Evolutionary conservation across 2,888 invertebrate species (phyloP).

Genomic region (Toxonevra muliebris): DNA sequence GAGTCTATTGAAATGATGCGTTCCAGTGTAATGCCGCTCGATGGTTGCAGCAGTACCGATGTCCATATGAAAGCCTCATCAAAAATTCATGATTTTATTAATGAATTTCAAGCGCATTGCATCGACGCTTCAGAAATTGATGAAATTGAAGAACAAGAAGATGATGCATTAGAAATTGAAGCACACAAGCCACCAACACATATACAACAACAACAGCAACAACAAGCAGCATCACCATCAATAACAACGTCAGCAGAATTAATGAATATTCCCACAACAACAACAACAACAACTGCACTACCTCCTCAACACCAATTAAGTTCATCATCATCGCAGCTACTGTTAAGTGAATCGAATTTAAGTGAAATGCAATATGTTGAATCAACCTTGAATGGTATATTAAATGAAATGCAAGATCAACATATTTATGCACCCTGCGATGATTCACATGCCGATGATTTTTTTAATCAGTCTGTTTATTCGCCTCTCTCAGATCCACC

Average conservation of each 20-base stretch:
- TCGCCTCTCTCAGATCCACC: slow-evolving; percentile 49
- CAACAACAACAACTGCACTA: background rate
- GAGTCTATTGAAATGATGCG: background rate
- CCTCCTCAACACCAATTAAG: background rate
- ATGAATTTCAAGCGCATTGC: slow-evolving; percentile 55
- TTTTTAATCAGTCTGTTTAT: slow-evolving; percentile 54
- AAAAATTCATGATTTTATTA: slow-evolving; percentile 53
- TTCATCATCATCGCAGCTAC: slow-evolving; percentile 2
- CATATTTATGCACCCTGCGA: slow-evolving; percentile 56
- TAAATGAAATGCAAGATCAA: slow-evolving; percentile 59
- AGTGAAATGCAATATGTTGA: slow-evolving; percentile 57
- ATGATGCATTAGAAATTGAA: slow-evolving; percentile 1
- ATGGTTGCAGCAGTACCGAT: background rate
- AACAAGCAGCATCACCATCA: slow-evolving; percentile 3
- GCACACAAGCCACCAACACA: background rate
- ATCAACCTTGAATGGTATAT: slow-evolving; percentile 55
- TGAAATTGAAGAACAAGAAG: too few species aligned
- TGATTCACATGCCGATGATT: slow-evolving; percentile 49
- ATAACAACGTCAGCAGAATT: background rate
- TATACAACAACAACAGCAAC: slow-evolving; percentile 18
- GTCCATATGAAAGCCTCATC: slow-evolving; percentile 28
- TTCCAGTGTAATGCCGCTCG: background rate
- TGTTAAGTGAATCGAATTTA: slow-evolving; percentile 30
- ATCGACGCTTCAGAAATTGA: slow-evolving; percentile 43
- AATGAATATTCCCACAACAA: background rate